Evolutionary conservation across 1,140 invertebrate genomes (phyloP).

Genomic region (Hylyphantes graminicola): DNA sequence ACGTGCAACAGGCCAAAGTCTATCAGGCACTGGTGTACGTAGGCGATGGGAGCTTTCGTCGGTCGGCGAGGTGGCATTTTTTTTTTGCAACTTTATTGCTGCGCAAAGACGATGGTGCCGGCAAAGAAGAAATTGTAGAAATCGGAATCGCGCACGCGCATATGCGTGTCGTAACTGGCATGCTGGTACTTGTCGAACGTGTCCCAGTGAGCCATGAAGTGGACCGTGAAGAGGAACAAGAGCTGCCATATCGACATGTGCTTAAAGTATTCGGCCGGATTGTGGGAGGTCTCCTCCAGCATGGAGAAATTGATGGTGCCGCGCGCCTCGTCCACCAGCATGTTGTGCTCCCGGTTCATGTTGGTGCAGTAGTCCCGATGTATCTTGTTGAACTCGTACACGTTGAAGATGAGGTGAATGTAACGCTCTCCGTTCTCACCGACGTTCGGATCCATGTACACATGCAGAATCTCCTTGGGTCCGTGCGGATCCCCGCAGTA

Average conservation of each 20-base stretch:
- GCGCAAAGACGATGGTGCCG: not conserved
- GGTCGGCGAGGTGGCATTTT: not conserved
- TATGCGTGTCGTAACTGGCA: conserved; percentile 29
- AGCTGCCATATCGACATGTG: conserved; percentile 1
- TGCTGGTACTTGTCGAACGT: conserved; percentile 24
- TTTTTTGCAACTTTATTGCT: conserved; percentile 82
- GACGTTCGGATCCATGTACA: not conserved
- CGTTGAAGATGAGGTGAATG: conserved; percentile 2
- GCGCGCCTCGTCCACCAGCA: conserved; percentile 14
- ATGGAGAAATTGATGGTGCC: conserved; percentile 25
- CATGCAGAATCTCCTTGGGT: conserved; percentile 3
- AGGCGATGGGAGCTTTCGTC: not conserved
- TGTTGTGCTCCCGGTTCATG: not conserved
- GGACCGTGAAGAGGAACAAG: conserved; percentile 6
- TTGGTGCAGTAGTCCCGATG: not conserved
- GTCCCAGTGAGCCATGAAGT: conserved; percentile 34
- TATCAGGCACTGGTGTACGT: not conserved
- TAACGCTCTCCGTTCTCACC: not conserved
- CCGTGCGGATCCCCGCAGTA: conserved; percentile 14
- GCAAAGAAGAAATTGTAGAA: conserved; percentile 29
- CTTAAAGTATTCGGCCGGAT: conserved; percentile 9
- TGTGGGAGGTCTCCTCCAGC: not conserved
- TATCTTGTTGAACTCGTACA: conserved; percentile 1
- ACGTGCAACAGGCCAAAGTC: conserved; percentile 69
- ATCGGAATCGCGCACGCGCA: not conserved